These are phyloP conservation scores for Cepphus grylle DNA, from an alignment of 2,113 vertebrate species.

Conservation along the genomic window DNA sequence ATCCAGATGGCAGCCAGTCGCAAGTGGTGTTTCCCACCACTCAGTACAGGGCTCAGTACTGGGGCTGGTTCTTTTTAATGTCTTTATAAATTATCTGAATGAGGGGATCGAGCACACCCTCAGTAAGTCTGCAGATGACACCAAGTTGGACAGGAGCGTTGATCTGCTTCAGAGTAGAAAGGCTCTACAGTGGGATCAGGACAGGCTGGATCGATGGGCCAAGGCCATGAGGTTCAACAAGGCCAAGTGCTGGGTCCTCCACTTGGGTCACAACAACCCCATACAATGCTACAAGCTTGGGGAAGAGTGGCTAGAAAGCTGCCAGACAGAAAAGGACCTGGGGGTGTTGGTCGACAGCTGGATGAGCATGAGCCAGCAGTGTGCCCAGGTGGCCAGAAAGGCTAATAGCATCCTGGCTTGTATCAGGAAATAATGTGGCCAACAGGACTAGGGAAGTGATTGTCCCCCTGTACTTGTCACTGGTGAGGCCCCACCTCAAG, in stretches of 20 bases:
- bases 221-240: neutral
- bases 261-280: neutral
- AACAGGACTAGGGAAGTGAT: neutral
- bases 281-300: neutral
- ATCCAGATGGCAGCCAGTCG: neutral
- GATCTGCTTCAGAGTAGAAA: neutral
- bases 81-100: neutral
- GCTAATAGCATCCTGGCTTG: neutral
- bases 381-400: neutral
- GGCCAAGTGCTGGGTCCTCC: neutral
- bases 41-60: neutral
- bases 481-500: neutral
- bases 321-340: neutral
- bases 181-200: neutral
- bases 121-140: neutral
- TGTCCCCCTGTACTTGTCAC: neutral
- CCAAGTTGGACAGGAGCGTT: neutral
- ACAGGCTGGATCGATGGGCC: neutral
- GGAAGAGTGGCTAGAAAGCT: neutral
- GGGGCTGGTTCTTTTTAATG: neutral
- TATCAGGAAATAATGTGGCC: neutral
- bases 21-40: neutral
- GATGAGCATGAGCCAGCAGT: neutral
- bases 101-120: neutral
- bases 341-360: no score